These are phyloP conservation scores for Molanna angustata DNA, from an alignment of 2,888 invertebrate genomes.

Conservation along the genomic window DNA sequence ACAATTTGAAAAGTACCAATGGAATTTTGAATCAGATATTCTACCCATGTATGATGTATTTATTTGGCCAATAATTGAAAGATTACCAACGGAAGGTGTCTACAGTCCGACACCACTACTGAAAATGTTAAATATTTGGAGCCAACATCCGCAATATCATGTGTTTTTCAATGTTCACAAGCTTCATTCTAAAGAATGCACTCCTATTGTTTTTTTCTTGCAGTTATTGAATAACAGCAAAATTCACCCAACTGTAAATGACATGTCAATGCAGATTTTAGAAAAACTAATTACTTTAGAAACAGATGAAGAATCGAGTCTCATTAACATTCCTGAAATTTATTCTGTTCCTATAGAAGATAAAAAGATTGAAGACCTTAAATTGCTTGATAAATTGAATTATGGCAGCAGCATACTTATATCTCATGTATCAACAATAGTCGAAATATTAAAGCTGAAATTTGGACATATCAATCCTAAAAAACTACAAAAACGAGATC, in stretches of 20 bases:
- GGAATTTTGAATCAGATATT: conserved; percentile 64
- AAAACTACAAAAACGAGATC: conserved; percentile 64
- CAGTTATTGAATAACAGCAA: conserved; percentile 69
- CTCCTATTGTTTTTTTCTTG: conserved; percentile 66
- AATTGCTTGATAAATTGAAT: conserved; percentile 53
- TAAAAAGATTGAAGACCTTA: conserved; percentile 37
- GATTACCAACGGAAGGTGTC: conserved; percentile 76
- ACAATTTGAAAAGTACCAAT: conserved; percentile 74
- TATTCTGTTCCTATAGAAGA: conserved; percentile 40
- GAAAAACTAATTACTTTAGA: conserved; percentile 69
- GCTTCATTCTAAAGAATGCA: conserved; percentile 46
- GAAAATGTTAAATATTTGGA: conserved; percentile 78
- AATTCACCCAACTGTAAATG: conserved; percentile 63
- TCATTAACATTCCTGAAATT: conserved; percentile 35
- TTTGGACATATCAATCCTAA: conserved; percentile 59
- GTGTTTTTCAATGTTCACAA: conserved; percentile 62
- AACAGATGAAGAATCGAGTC: conserved; percentile 57
- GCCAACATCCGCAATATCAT: conserved; percentile 75
- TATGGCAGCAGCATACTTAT: conserved; percentile 71
- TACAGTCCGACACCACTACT: conserved; percentile 80
- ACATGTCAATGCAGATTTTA: conserved; percentile 69
- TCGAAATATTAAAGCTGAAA: conserved; percentile 66
- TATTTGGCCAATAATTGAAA: conserved; percentile 77
- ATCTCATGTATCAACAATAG: conserved; percentile 68
- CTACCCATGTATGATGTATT: conserved; percentile 72